phyloP scores from a whole-genome alignment of 2,888 invertebrate genomes.

The Himalopsyche kuldschensis region DNA sequence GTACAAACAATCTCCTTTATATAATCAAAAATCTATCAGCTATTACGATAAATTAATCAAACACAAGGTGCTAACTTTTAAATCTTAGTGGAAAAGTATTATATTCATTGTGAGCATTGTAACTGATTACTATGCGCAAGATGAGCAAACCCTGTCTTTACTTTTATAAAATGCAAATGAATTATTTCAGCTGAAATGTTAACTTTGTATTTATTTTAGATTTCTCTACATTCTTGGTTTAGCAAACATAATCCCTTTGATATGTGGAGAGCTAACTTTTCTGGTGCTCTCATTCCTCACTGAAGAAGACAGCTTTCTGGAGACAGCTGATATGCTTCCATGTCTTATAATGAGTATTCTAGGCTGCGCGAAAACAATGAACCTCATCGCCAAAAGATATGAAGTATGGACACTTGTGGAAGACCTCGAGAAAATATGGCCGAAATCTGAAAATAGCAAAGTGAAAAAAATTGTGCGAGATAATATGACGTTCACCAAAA shows the following conservation, averaged over 20 bases:
- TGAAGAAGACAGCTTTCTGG: neutral
- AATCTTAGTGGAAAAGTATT: no score
- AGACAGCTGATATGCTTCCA: slow-evolving; percentile 5
- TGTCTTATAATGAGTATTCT: neutral
- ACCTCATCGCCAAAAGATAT: neutral
- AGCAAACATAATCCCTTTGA: neutral
- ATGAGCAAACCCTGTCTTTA: no score
- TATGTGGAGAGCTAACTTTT: neutral
- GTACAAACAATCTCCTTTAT: no score
- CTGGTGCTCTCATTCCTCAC: neutral
- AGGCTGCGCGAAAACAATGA: neutral
- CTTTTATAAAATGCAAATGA: no score
- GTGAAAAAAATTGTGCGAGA: slow-evolving; percentile 10
- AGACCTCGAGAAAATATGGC: slow-evolving; percentile 8
- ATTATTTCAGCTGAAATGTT: neutral
- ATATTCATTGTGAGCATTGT: no score
- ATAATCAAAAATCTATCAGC: no score
- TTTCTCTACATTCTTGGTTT: neutral
- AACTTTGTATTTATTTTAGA: neutral
- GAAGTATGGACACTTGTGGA: neutral
- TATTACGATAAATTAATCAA: no score
- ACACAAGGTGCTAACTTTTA: no score
- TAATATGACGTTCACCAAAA: neutral
- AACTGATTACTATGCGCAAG: no score
- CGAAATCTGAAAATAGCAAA: neutral